Conservation (phyloP, 2,888 invertebrate species). For the Nesidiocoris tenuis region DNA sequence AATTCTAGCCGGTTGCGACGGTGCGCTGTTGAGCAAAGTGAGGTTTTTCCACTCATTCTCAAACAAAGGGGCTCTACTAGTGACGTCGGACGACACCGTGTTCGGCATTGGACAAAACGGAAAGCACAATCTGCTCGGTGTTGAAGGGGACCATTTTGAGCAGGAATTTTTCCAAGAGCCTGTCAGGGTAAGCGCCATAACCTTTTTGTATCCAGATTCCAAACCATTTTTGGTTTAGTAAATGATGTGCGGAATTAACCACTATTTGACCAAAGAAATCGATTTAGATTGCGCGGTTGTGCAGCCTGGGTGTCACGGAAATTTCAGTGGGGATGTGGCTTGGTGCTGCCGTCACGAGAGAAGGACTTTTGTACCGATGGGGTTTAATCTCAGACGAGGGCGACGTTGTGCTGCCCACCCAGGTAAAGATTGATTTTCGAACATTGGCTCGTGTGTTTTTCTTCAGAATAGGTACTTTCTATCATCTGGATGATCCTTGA, state of each 20-base stretch:
- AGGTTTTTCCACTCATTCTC: constrained; percentile 29
- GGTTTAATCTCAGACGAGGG: constrained; percentile 26
- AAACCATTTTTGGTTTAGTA: too few relatives aligned
- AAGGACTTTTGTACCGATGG: constrained; percentile 21
- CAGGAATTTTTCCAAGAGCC: constrained; percentile 29
- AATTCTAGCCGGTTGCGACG: constrained; percentile 34
- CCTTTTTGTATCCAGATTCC: too few relatives aligned
- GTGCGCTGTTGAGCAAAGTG: constrained; percentile 16
- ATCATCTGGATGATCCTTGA: too few relatives aligned
- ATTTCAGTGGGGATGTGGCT: constrained; percentile 37
- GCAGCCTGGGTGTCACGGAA: constrained; percentile 3
- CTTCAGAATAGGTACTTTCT: too few relatives aligned
- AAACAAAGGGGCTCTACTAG: constrained; percentile 31
- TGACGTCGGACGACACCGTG: constrained; percentile 23
- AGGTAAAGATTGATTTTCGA: constrained; percentile 6
- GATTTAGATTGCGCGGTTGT: neutral
- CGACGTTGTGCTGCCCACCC: constrained; percentile 9
- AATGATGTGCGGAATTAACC: too few relatives aligned
- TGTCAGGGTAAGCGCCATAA: neutral
- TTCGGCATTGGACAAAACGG: constrained; percentile 33
- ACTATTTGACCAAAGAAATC: too few relatives aligned
- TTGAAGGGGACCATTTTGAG: constrained; percentile 21
- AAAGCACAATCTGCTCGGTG: constrained; percentile 28
- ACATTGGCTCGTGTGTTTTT: too few relatives aligned
- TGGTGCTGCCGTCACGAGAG: constrained; percentile 26